Conservation (phyloP, 2,797 vertebrate species). For the Pogonophryne albipinna region DNA sequence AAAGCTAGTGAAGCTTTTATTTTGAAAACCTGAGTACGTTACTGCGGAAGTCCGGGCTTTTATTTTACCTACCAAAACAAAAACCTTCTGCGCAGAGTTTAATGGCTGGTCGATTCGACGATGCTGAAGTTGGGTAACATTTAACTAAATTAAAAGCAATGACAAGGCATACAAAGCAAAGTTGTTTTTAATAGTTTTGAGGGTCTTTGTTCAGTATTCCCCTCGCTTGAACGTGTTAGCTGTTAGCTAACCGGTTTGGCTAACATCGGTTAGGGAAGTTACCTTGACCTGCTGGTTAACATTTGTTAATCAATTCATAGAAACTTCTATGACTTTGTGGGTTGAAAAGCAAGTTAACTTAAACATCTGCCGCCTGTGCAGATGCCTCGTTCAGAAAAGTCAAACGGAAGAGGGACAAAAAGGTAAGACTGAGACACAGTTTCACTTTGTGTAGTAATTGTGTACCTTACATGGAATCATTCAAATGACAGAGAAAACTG, state of each 20-base stretch:
- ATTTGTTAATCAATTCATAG: background rate
- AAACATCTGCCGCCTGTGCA: slow-evolving; percentile 7
- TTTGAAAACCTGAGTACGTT: background rate
- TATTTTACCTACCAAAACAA: slow-evolving; percentile 24
- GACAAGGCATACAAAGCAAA: background rate
- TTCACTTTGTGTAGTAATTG: background rate
- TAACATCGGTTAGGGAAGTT: background rate
- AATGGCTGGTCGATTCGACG: fast-evolving
- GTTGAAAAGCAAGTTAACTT: too few species aligned
- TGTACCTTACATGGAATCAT: too few species aligned
- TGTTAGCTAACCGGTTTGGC: background rate
- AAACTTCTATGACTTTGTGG: slow-evolving; percentile 1
- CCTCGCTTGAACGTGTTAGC: background rate
- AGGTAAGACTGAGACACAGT: slow-evolving; percentile 52
- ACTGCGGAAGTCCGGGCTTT: slow-evolving; percentile 40
- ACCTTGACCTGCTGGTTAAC: background rate
- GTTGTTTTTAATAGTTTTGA: too few species aligned
- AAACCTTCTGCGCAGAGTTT: fast-evolving
- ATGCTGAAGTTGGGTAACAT: background rate
- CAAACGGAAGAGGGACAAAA: slow-evolving; percentile 47
- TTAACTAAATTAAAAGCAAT: background rate
- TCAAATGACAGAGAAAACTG: background rate
- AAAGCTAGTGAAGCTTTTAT: slow-evolving; percentile 11
- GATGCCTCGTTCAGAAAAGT: slow-evolving; percentile 75
- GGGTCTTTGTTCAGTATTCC: background rate